These are phyloP conservation scores for Spizaetus ornatus DNA, from an alignment of 2,113 vertebrate genomes.

Conservation along the genomic window DNA sequence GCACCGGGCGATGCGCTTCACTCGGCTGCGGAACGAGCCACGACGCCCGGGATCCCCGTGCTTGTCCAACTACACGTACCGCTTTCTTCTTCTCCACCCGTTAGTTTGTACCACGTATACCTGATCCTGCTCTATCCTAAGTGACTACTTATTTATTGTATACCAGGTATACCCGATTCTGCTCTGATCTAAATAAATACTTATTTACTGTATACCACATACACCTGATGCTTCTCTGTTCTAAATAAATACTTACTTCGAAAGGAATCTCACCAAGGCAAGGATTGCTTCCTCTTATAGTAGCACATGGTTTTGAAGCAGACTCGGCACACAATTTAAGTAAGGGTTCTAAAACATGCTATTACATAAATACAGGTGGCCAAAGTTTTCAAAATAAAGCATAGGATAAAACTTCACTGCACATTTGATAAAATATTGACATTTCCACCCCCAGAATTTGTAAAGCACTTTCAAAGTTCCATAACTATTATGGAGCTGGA, in stretches of 20 bases:
- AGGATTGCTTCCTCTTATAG: background rate
- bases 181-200: background rate
- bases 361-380: background rate
- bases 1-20: accelerated
- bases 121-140: background rate
- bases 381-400: background rate
- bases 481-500: accelerated
- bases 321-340: background rate
- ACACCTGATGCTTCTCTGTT: background rate
- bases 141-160: background rate
- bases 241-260: background rate
- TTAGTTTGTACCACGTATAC: background rate
- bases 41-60: accelerated
- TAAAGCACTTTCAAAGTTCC: background rate
- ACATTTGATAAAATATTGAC: background rate
- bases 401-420: background rate
- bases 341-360: accelerated
- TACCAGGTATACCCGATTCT: accelerated
- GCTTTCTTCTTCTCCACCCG: background rate
- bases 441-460: background rate
- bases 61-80: accelerated
- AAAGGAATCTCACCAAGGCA: background rate
- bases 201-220: background rate
- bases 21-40: background rate
- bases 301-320: accelerated